These are phyloP conservation scores for Mastomys natalensis DNA, from an alignment of 2,113 vertebrate species.

Conservation along the genomic window DNA sequence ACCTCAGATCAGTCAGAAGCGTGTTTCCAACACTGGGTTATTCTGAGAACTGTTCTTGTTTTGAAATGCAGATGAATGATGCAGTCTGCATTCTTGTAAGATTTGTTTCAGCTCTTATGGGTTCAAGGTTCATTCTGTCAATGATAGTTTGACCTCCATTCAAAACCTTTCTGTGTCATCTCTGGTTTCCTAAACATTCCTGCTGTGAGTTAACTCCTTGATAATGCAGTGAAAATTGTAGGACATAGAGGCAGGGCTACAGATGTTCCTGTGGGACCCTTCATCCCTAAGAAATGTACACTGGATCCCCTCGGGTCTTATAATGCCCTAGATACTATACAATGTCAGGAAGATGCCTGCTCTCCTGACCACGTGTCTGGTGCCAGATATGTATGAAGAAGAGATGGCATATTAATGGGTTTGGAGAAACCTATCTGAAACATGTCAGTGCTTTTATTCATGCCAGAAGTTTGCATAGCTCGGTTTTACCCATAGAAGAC, in stretches of 20 bases:
- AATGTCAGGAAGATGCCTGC: background rate
- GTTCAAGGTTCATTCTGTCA: background rate
- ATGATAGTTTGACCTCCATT: background rate
- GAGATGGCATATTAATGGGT: background rate
- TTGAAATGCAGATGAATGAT: background rate
- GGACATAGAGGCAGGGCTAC: fast-evolving
- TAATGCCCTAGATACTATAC: background rate
- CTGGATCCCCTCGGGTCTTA: fast-evolving
- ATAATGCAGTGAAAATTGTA: background rate
- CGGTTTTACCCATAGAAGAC: background rate
- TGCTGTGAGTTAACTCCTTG: background rate
- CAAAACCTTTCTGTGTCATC: background rate
- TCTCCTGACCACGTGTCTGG: background rate
- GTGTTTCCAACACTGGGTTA: background rate
- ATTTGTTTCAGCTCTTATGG: background rate
- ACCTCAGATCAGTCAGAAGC: background rate
- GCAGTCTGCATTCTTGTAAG: background rate
- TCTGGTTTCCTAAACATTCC: background rate
- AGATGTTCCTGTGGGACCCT: fast-evolving
- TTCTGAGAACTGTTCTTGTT: background rate
- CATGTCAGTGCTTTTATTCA: background rate
- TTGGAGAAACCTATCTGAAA: background rate
- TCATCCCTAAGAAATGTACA: background rate
- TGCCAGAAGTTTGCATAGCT: background rate
- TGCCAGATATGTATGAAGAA: background rate